These are phyloP conservation scores for Lypha dubia DNA, from an alignment of 2,888 invertebrate genomes.

Conservation along the genomic window DNA sequence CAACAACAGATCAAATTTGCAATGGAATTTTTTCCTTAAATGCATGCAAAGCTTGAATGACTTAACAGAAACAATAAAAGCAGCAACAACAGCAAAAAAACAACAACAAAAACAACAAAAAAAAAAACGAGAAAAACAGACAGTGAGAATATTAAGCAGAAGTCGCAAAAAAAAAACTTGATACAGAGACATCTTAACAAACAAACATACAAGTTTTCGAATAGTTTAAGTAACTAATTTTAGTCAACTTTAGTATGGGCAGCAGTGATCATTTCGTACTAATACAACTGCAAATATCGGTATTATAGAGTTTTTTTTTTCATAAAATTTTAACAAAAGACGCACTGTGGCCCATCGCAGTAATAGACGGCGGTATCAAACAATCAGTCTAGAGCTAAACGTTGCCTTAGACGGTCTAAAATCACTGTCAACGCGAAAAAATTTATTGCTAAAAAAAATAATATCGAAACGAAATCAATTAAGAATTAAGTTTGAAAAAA, in stretches of 20 bases:
- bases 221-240: constrained; percentile 40
- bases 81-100: neutral
- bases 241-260: constrained; percentile 40
- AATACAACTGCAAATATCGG: constrained; percentile 21
- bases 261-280: constrained; percentile 55
- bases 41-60: constrained; percentile 46
- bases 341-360: constrained; percentile 53
- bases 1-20: constrained; percentile 23
- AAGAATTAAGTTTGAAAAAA: constrained; percentile 17
- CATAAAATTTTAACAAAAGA: constrained; percentile 18
- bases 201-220: constrained; percentile 3
- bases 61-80: constrained; percentile 31
- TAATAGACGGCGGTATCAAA: constrained; percentile 28
- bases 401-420: constrained; percentile 64
- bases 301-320: neutral
- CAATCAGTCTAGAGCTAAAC: constrained; percentile 68
- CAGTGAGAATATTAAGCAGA: constrained; percentile 21
- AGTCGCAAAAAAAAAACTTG: constrained; percentile 43
- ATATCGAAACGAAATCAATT: neutral
- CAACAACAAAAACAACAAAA: too few species aligned
- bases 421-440: constrained; percentile 53
- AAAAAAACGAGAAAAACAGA: neutral
- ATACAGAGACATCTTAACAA: constrained; percentile 26
- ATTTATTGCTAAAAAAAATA: neutral
- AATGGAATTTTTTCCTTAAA: constrained; percentile 63